Evolutionary conservation across 1,140 invertebrate species (phyloP).

Genomic region (Zaprionus africanus): DNA sequence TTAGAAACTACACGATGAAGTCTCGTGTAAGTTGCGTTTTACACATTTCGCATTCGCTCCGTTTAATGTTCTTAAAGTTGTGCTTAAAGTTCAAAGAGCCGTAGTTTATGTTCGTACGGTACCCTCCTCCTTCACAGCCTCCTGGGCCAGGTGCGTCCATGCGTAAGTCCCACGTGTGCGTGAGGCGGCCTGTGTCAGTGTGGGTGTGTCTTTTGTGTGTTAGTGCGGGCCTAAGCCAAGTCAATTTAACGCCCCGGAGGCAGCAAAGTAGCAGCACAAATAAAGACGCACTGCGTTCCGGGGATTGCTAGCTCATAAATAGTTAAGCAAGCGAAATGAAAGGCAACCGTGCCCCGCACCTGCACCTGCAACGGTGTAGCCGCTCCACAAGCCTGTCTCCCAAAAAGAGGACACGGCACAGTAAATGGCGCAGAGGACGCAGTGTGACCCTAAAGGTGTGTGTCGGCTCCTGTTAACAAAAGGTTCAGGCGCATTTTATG

Average conservation of each 20-base stretch:
- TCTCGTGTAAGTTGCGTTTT: conserved; percentile 46
- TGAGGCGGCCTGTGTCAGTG: not conserved
- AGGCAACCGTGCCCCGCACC: conserved; percentile 40
- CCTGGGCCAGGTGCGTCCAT: conserved; percentile 58
- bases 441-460: conserved; percentile 56
- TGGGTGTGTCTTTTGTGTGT: conserved; percentile 15
- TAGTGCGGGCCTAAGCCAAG: conserved; percentile 59
- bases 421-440: conserved; percentile 45
- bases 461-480: conserved; percentile 64
- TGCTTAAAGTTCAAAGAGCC: conserved; percentile 43
- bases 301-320: conserved; percentile 82
- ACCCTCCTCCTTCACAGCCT: not conserved
- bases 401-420: conserved; percentile 53
- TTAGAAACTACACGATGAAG: conserved; percentile 49
- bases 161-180: conserved; percentile 43
- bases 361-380: not conserved
- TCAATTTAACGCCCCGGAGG: conserved; percentile 80
- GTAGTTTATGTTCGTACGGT: conserved; percentile 36
- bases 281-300: conserved; percentile 79
- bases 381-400: not conserved
- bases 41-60: conserved; percentile 55
- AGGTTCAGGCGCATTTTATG: conserved; percentile 79
- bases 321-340: conserved; percentile 79
- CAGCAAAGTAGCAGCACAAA: conserved; percentile 82
- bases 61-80: conserved; percentile 60